Evolutionary conservation across 64 coral and sea anemone species (phyloP).

Genomic region (Dendronephthya gigantea): DNA sequence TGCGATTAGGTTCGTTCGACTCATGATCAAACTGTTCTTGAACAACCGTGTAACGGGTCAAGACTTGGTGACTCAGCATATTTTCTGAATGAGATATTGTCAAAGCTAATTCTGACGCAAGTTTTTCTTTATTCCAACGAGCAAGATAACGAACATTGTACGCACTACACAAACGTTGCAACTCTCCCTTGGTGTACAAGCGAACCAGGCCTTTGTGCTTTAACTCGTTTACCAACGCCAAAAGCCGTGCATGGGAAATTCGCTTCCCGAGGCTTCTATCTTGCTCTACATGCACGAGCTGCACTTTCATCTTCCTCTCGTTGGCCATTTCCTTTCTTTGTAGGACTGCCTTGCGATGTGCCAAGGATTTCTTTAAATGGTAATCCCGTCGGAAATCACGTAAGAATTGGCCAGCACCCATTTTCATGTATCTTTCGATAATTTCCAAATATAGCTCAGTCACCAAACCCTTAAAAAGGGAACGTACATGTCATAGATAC

Average conservation of each 20-base stretch:
- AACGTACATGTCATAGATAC: not conserved
- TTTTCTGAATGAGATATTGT: not conserved
- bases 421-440: slow-evolving; percentile 25
- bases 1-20: not conserved
- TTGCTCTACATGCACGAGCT: not conserved
- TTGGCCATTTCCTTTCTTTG: slow-evolving; percentile 14
- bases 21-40: not conserved
- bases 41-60: not conserved
- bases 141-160: not conserved
- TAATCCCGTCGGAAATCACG: slow-evolving; percentile 8
- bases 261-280: not conserved
- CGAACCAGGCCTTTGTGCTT: not conserved
- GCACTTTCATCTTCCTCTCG: slow-evolving; percentile 21
- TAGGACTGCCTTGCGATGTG: slow-evolving; percentile 24
- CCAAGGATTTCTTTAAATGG: slow-evolving; percentile 26
- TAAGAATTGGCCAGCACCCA: slow-evolving; percentile 50
- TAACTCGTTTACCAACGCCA: not conserved
- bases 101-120: not conserved
- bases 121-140: not conserved
- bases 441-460: not conserved
- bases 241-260: not conserved
- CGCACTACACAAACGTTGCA: not conserved
- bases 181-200: not conserved
- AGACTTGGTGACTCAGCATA: not conserved
- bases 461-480: not conserved